Conservation (phyloP, 2,797 vertebrate genomes). For the Limnodromus scolopaceus region DNA sequence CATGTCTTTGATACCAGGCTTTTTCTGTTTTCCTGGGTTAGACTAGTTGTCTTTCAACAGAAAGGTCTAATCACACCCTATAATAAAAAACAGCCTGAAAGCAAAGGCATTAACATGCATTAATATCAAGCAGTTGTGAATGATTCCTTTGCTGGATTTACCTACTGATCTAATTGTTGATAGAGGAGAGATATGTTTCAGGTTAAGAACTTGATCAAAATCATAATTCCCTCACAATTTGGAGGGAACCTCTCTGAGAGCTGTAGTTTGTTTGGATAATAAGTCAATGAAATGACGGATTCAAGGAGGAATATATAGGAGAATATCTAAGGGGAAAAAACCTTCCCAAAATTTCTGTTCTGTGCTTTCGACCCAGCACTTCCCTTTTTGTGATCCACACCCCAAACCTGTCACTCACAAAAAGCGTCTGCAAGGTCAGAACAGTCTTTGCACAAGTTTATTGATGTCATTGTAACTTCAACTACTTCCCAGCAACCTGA, state of each 20-base stretch:
- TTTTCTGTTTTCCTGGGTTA: slow-evolving; percentile 21
- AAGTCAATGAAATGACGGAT: neutral
- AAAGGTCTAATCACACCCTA: slow-evolving; percentile 6
- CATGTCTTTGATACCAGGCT: neutral
- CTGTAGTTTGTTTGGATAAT: neutral
- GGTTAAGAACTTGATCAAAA: neutral
- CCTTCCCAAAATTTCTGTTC: neutral
- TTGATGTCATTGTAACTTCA: neutral
- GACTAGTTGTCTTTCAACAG: slow-evolving; percentile 6
- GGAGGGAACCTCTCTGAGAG: rapidly evolving
- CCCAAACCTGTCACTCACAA: neutral
- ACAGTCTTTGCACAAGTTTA: neutral
- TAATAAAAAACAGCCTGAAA: slow-evolving; percentile 18
- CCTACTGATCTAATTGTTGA: neutral
- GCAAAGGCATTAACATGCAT: neutral
- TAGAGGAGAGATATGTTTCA: neutral
- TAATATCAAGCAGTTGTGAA: neutral
- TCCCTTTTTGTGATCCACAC: neutral
- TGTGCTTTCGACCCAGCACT: neutral
- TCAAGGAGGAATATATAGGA: neutral
- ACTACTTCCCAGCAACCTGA: neutral
- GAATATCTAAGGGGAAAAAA: neutral
- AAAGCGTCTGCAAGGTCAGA: neutral
- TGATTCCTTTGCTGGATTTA: neutral
- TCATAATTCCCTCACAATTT: neutral